Base-by-base conservation (phyloP, 2,888 invertebrate species). In the Calephelis perditalis region DNA sequence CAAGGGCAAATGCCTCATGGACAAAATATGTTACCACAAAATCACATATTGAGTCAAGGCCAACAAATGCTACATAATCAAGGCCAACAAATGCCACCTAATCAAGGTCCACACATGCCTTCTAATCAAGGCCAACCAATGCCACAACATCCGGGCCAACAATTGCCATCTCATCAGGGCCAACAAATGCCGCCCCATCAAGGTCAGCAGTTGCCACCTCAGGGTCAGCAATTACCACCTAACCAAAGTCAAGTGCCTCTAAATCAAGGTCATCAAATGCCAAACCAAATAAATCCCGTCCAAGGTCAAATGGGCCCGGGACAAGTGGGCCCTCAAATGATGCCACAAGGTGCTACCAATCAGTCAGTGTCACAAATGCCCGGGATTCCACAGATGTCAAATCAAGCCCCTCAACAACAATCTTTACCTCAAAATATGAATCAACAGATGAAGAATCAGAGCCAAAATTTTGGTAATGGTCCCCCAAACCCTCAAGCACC, bases 121-220 rank as follows among this genome's bases (percentile, higher is more conserved):
- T 10, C 45, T 45, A 45, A 11, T 65, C 73, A 73, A 26, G 75
- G 75, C 7, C 81, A 78, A 62, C 70, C 72, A 49, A 49, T 49
- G n/a, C 62, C 72, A 58, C 76, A 71, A 60, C 70, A 68, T 11
- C 76, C 74, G 15, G 78, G 75, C n/a, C 78, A 75, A 63, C 74
- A 77, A 65, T 77, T 78, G 65, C 77, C 82, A 74, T 83, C 76
- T 64, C 77, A 78, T 45, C 58, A 46, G 7, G 47, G 43, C 15
- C 56, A 56, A 44, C 43, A 15, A 35, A 46, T 11, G 37, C 58
- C 47, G 7, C 45, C 40, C 7, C 49, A 55, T 45, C 44, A 54
- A 0, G 49, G 26, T 8, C 49, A 49, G 3, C 80, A 76, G 61
- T 78, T 74, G 35, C 70, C 72, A 60, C 68, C 71, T n/a, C 82